Evolutionary conservation across 2,113 vertebrate genomes (phyloP).

Genomic region (Myiopsitta monachus): DNA sequence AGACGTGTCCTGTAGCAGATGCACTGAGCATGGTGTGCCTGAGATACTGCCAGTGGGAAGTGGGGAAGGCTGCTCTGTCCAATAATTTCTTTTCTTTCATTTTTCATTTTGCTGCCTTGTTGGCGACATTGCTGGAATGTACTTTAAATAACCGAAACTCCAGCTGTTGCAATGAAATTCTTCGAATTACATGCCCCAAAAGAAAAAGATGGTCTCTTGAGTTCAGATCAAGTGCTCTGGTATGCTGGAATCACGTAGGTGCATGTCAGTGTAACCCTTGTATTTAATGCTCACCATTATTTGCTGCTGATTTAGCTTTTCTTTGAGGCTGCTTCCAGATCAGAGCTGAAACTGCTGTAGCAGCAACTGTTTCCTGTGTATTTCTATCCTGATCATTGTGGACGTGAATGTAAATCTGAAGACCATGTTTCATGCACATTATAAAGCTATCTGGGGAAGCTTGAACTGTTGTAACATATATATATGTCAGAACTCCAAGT

Average conservation of each 20-base stretch:
- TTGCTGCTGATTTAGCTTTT: neutral
- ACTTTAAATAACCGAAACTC: slow-evolving; percentile 57
- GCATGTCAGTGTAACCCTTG: neutral
- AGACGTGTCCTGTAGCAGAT: neutral
- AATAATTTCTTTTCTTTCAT: slow-evolving; percentile 20
- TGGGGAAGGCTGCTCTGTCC: neutral
- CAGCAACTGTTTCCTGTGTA: neutral
- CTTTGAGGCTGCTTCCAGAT: neutral
- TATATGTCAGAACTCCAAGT: neutral
- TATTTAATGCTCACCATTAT: neutral
- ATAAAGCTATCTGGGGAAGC: neutral
- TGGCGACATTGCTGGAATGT: slow-evolving; percentile 47
- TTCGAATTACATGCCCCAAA: neutral
- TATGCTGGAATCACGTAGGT: neutral
- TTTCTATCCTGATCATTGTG: neutral
- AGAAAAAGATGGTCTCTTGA: neutral
- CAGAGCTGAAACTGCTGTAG: neutral
- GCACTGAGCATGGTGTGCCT: neutral
- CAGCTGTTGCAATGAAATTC: slow-evolving; percentile 28
- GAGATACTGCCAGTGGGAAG: neutral
- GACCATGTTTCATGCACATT: neutral
- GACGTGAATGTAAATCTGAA: neutral
- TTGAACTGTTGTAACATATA: neutral
- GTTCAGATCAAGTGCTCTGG: slow-evolving; percentile 27
- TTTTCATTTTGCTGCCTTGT: slow-evolving; percentile 33